Evolutionary conservation across 92 coral and sea anemone genomes (phyloP).

Genomic region (Virgularia gustaviana): DNA sequence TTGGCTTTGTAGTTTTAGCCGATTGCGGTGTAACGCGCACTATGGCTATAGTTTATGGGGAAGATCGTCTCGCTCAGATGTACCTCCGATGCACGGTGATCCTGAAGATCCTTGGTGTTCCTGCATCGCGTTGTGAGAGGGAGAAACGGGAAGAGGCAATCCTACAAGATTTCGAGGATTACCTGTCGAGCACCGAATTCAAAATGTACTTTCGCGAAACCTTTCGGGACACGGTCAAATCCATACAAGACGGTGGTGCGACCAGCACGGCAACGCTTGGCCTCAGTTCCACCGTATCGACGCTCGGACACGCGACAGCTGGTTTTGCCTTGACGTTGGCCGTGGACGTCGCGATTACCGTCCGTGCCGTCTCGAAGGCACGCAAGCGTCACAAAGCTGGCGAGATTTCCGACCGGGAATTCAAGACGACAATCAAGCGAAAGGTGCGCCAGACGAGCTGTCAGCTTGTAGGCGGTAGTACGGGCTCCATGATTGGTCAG

Average conservation of each 20-base stretch:
- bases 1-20: background rate
- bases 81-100: background rate
- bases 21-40: no score
- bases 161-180: constrained; percentile 23
- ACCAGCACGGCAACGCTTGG: constrained; percentile 97
- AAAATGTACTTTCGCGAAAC: constrained; percentile 2
- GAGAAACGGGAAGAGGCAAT: background rate
- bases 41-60: background rate
- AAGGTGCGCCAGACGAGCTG: constrained; percentile 87
- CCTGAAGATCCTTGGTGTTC: background rate
- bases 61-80: background rate
- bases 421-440: constrained; percentile 68
- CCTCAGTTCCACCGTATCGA: constrained; percentile 94
- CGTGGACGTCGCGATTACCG: constrained; percentile 87
- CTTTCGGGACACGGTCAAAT: constrained; percentile 81
- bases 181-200: constrained; percentile 14
- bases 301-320: constrained; percentile 94
- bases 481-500: constrained; percentile 99
- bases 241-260: constrained; percentile 85
- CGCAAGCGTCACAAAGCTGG: constrained; percentile 80
- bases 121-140: background rate
- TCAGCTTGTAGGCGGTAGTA: constrained; percentile 90
- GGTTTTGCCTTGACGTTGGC: constrained; percentile 86
- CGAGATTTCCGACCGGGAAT: constrained; percentile 68
- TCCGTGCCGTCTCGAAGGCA: constrained; percentile 79